A percentile compares a stretch with the other conserved stretches of the same genome.
phyloP scores from a whole-genome alignment of 2,113 vertebrate species.

The Eptatretus burgeri region DNA sequence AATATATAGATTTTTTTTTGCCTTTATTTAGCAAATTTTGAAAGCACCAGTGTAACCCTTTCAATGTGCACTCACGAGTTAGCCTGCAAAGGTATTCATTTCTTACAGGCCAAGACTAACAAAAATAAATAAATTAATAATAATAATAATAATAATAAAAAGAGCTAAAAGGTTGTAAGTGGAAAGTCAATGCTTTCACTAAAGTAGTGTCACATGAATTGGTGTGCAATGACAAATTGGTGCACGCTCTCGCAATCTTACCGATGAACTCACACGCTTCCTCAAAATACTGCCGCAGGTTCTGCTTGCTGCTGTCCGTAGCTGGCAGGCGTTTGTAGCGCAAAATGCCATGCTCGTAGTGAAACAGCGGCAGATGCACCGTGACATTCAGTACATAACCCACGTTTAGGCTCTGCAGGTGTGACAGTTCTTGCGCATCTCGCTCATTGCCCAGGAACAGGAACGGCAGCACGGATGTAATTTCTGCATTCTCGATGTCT shows the following conservation, averaged over 20 bases:
- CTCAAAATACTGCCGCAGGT: conserved; percentile 44
- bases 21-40: too few relatives aligned
- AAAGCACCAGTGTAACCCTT: too few relatives aligned
- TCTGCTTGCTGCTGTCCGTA: conserved; percentile 44
- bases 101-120: too few relatives aligned
- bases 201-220: too few relatives aligned
- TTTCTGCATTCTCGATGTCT: conserved; percentile 31
- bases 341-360: conserved; percentile 22
- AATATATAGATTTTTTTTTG: too few relatives aligned
- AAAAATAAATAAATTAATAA: too few relatives aligned
- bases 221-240: too few relatives aligned
- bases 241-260: conserved; percentile 12
- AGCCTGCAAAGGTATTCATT: too few relatives aligned
- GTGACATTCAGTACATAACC: conserved; percentile 41
- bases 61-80: too few relatives aligned
- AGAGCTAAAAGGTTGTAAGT: too few relatives aligned
- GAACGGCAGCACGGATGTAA: conserved; percentile 39
- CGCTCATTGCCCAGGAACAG: conserved; percentile 36
- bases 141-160: too few relatives aligned
- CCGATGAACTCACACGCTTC: conserved; percentile 47
- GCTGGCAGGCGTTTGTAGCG: conserved; percentile 39
- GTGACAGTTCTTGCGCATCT: conserved; percentile 33
- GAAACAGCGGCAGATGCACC: conserved; percentile 41
- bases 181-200: too few relatives aligned
- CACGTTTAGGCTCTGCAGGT: conserved; percentile 28